These are phyloP conservation scores for Rapana venosa DNA, from an alignment of 2,888 invertebrate genomes.

Conservation along the genomic window DNA sequence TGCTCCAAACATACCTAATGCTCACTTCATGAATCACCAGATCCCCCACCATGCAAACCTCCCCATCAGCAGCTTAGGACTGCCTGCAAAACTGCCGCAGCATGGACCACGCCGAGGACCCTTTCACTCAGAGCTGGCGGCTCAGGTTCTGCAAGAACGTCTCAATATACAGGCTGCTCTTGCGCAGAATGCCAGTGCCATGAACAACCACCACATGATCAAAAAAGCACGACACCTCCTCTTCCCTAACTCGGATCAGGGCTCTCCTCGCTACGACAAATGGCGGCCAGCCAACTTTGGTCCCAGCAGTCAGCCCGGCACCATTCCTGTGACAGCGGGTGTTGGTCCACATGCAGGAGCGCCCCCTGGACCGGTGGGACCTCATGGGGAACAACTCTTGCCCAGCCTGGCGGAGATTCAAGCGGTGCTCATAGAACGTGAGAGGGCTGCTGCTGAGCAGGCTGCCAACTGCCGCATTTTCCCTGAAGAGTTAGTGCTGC, in stretches of 20 bases:
- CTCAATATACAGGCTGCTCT: constrained; percentile 35
- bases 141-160: constrained; percentile 39
- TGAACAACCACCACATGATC: constrained; percentile 39
- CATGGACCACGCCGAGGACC: constrained; percentile 35
- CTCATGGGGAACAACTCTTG: constrained; percentile 32
- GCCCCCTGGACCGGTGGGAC: not conserved
- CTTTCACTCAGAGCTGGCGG: constrained; percentile 35
- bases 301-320: not conserved
- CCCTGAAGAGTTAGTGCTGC: constrained; percentile 41
- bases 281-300: constrained; percentile 32
- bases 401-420: constrained; percentile 38
- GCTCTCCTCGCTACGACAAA: constrained; percentile 36
- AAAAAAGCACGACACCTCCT: constrained; percentile 38
- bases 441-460: constrained; percentile 30
- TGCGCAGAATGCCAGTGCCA: constrained; percentile 36
- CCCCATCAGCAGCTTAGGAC: not conserved
- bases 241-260: constrained; percentile 27
- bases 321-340: not conserved
- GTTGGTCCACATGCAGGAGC: not conserved
- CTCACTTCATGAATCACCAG: constrained; percentile 45
- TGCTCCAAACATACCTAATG: constrained; percentile 40
- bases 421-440: constrained; percentile 36
- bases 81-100: constrained; percentile 36
- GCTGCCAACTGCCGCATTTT: constrained; percentile 28
- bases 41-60: constrained; percentile 14